Evolutionary conservation across 2,888 invertebrate species (phyloP), one percentile per base, ranked within the genome.

Genomic region (Tortricodes alternella): DNA sequence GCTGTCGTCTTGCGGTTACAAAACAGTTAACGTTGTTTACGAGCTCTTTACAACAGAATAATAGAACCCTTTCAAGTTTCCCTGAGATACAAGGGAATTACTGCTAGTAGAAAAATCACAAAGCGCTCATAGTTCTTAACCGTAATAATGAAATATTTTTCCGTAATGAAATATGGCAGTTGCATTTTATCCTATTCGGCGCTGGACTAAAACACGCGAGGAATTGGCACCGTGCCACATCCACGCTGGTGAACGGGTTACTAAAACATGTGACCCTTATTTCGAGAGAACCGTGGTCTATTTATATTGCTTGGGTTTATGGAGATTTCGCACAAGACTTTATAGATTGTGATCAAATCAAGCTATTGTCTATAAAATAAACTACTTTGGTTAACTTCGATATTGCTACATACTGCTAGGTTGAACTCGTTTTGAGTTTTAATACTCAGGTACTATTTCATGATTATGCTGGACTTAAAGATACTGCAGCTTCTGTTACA

Each of bases 181-280:
- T 43, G 37, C 37, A 49, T 44, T 50, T 46, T 37, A 23, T 44
- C 43, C 21, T 27, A 29, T 23, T 32, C 32, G 23, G 44, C 11
- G 19, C 23, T 23, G 29, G 15, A 21, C 46, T n/a, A 41, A 15
- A 49, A 38, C 44, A 37, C 23, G 49, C 51, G 58, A 65, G 60
- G 55, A 58, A 55, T 65, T 73, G 73, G 72, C 74, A 48, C 56
- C 16, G 39, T 46, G 70, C 72, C 72, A 72, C 23, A 53, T 61
- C 60, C 51, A 49, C 59, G 62, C 61, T 62, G 61, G 61, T 68
- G 64, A 68, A 72, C 63, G 64, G 63, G 62, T 72, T 65, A 63
- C 67, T 67, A 67, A 60, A 67, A 70, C 65, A 64, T 62, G 60
- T 59, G 56, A 62, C 61, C 64, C 53, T 55, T 56, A 56, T 50